Evolutionary conservation across 2,888 invertebrate genomes (phyloP).

Genomic region (Drosophila affinis): DNA sequence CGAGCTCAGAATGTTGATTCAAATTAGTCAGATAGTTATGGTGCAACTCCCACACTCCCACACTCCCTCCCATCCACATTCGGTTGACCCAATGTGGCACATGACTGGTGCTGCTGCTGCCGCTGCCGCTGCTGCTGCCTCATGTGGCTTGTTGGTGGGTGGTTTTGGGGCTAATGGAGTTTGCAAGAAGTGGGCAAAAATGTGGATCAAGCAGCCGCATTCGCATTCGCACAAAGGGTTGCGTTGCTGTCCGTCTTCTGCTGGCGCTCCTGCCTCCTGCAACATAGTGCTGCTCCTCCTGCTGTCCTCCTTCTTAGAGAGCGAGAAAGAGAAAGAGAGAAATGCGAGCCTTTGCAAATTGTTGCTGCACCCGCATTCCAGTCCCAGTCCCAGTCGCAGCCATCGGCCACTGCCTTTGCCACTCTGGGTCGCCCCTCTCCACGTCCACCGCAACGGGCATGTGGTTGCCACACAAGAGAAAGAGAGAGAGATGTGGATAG

Average conservation of each 20-base stretch:
- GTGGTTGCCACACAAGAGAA: constrained; percentile 51
- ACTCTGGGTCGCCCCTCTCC: too few relatives aligned
- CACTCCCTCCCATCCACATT: not conserved
- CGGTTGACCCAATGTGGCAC: constrained; percentile 36
- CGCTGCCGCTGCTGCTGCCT: constrained; percentile 12
- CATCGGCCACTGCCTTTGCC: constrained; percentile 22
- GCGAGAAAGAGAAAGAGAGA: constrained; percentile 21
- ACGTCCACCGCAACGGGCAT: constrained; percentile 52
- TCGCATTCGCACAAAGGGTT: constrained; percentile 57
- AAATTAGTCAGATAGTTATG: constrained; percentile 42
- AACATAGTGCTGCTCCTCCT: not conserved
- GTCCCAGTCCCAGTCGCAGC: not conserved
- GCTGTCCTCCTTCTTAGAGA: not conserved
- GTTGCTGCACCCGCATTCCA: constrained; percentile 37
- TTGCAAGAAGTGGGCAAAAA: constrained; percentile 52
- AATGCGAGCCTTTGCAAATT: constrained; percentile 68
- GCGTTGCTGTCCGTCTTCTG: constrained; percentile 19
- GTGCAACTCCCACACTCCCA: not conserved
- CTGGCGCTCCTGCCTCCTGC: not conserved
- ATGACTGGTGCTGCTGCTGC: not conserved
- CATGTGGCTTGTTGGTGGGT: constrained; percentile 14
- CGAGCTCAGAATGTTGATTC: constrained; percentile 32
- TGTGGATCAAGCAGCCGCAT: constrained; percentile 64
- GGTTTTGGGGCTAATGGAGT: constrained; percentile 64
- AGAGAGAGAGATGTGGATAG: constrained; percentile 7